These are phyloP conservation scores for Amniataba percoides DNA, from an alignment of 2,797 vertebrate genomes.

Conservation along the genomic window DNA sequence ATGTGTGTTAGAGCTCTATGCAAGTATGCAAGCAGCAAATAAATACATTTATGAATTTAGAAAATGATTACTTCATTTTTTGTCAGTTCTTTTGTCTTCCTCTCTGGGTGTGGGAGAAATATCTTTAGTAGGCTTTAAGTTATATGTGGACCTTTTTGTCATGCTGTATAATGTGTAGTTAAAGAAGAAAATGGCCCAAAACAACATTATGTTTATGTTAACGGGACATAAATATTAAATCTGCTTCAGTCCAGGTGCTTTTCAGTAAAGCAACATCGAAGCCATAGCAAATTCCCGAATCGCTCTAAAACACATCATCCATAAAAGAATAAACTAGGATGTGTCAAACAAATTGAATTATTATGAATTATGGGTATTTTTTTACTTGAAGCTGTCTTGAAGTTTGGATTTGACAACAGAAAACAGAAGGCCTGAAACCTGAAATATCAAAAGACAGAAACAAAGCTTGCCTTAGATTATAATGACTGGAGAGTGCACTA, in stretches of 20 bases:
- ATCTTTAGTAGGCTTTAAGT: background rate
- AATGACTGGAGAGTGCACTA: slow-evolving; percentile 14
- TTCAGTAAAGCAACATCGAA: background rate
- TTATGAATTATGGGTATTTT: background rate
- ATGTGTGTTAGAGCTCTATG: slow-evolving; percentile 2
- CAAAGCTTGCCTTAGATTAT: slow-evolving; percentile 20
- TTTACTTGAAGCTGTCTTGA: background rate
- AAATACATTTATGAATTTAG: background rate
- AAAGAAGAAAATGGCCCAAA: background rate
- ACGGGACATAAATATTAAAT: no score
- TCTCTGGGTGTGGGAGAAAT: background rate
- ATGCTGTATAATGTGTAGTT: background rate
- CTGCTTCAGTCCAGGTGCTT: background rate
- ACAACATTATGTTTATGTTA: no score
- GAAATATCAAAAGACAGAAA: background rate
- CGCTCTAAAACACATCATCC: background rate
- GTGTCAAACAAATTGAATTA: background rate
- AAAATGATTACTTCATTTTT: background rate
- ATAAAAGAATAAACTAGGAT: background rate
- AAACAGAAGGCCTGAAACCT: background rate
- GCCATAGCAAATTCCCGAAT: slow-evolving; percentile 3
- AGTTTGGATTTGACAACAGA: background rate
- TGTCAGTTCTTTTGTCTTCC: background rate
- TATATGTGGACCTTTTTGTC: background rate
- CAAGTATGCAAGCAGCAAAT: background rate